phyloP scores from a whole-genome alignment of 1,140 invertebrate species.

The Heliconius hewitsoni region DNA sequence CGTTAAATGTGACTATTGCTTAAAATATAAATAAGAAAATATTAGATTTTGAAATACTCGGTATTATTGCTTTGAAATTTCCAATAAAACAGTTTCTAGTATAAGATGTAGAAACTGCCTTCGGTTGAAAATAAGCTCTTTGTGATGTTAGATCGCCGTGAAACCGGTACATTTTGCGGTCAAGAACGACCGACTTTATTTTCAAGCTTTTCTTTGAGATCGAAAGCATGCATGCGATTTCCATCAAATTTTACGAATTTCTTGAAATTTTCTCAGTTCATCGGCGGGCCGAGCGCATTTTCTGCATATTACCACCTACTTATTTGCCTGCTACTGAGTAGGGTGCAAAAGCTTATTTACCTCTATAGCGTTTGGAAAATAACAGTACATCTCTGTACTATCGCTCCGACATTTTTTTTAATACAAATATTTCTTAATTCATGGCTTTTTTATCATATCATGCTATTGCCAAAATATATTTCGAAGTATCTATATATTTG shows the following conservation, averaged over 20 bases:
- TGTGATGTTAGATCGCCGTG: neutral
- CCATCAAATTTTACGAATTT: conserved; percentile 6
- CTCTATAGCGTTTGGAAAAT: neutral
- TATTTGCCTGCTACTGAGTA: neutral
- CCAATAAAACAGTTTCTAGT: too few relatives aligned
- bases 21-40: neutral
- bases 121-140: neutral
- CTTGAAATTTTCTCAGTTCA: neutral
- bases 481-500: too few relatives aligned
- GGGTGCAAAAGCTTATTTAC: neutral
- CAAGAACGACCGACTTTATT: neutral
- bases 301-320: neutral
- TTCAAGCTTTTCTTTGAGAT: conserved; percentile 2
- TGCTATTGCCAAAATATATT: too few relatives aligned
- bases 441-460: too few relatives aligned
- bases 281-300: neutral
- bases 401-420: neutral
- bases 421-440: neutral
- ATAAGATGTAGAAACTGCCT: too few relatives aligned
- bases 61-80: too few relatives aligned
- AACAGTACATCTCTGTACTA: neutral
- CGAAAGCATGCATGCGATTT: conserved; percentile 9
- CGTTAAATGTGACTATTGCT: too few relatives aligned
- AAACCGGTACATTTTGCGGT: conserved; percentile 8
- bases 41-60: neutral